Evolutionary conservation across 2,888 invertebrate genomes (phyloP), one percentile per base, ranked within the genome.

Genomic region (Hydropsyche betteni): DNA sequence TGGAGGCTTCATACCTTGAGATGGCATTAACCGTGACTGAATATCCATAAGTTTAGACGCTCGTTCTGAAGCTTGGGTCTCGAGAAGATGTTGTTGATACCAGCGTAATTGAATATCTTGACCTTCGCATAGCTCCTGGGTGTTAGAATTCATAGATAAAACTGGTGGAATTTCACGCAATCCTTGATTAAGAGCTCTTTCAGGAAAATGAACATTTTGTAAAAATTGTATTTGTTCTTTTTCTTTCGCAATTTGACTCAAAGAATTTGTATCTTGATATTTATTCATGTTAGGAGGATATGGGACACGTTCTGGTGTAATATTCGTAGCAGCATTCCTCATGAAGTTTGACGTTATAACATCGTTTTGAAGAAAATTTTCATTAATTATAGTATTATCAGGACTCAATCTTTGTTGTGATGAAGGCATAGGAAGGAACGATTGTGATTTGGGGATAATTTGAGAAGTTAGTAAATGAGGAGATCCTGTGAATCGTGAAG

Each of bases 191-290:
- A 76, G 34, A n/a, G 81, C 80, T 14, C 69, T 82, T 81, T 87
- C 86, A 0, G 88, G 87, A 79, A 88, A 87, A 82, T 90, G 89
- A 4, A 89, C 89, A 81, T 89, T 89, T 79, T 88, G 88, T 74
- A 89, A 83, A 82, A 89, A 89, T 80, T 89, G 89, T 77, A 89
- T 88, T 75, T 85, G 82, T 74, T 87, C 88, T 79, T 88, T 85
- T 7, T 87, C 86, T 69, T 77, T 71, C 71, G 69, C 38, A 44
- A 44, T 24, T 6, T 55, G 72, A 55, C 52, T 55, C 10, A 64
- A 44, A n/a, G 76, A 64, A 71, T 80, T 81, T 5, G 69, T 82
- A 80, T 76, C 84, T 80, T 64, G 80, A 33, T 77, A 79, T 50
- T 75, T 77, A 10, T 69, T 77, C 12, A 79, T 24, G 38, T 73